Evolutionary conservation across 2,888 invertebrate genomes (phyloP).

Genomic region (Ceratothoa steindachneri): DNA sequence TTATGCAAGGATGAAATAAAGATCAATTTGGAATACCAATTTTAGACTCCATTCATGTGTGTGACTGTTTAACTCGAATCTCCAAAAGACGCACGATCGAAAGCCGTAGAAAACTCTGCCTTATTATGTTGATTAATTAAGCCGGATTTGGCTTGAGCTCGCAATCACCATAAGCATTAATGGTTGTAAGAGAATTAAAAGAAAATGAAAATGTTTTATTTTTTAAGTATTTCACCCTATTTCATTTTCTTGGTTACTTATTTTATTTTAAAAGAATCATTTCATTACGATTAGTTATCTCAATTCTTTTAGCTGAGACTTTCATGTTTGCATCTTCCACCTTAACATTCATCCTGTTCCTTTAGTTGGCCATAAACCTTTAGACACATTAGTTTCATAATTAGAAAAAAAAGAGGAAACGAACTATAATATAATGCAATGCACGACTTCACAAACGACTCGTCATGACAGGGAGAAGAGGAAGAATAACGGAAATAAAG

Average conservation of each 20-base stretch:
- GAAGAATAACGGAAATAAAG: no score
- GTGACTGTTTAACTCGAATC: background rate
- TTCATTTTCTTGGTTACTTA: background rate
- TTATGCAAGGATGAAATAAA: background rate
- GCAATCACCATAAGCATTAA: background rate
- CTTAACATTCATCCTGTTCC: no score
- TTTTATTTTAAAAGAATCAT: background rate
- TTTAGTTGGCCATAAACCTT: no score
- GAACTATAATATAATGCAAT: no score
- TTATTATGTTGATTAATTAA: background rate
- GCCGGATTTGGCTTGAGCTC: background rate
- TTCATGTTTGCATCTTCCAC: no score
- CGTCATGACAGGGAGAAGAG: no score
- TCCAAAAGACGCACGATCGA: background rate
- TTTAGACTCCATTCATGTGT: background rate
- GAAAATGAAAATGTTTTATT: background rate
- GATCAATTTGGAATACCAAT: conserved; percentile 9
- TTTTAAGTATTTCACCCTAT: background rate
- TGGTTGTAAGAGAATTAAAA: background rate
- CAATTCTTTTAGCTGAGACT: no score
- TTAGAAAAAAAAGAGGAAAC: no score
- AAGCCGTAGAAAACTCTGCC: background rate
- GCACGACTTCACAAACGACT: no score
- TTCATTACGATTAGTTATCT: no score
- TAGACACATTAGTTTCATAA: no score